Percentiles rank a stretch among this genome's conserved stretches.
Evolutionary conservation across 2,888 invertebrate species (phyloP).

Genomic region (Hirudinaria manillensis): DNA sequence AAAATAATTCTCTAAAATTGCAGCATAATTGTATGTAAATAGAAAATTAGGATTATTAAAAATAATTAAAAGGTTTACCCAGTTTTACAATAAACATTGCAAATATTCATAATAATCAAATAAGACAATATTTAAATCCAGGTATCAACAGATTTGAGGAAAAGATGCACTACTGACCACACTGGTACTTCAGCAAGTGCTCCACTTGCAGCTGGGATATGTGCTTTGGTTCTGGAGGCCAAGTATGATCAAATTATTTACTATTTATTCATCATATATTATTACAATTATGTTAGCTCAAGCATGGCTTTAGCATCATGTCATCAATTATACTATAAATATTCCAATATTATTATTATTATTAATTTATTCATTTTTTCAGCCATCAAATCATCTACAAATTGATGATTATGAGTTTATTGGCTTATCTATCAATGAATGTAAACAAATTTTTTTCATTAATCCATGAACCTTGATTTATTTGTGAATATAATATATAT

Average conservation of each 20-base stretch:
- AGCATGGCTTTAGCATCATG: neutral
- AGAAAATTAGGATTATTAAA: too few species aligned
- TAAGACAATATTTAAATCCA: slow-evolving; percentile 35
- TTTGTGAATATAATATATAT: too few species aligned
- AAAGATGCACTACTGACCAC: slow-evolving; percentile 70
- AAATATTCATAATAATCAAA: neutral
- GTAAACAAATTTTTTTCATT: too few species aligned
- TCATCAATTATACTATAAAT: neutral
- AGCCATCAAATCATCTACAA: too few species aligned
- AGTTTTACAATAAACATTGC: neutral
- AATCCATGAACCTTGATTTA: too few species aligned
- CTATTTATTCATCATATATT: neutral
- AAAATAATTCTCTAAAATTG: too few species aligned
- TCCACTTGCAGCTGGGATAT: slow-evolving; percentile 59
- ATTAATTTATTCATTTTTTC: neutral
- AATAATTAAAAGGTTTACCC: too few species aligned
- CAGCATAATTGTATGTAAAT: too few species aligned
- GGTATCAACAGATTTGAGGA: slow-evolving; percentile 84
- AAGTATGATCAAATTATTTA: slow-evolving; percentile 49
- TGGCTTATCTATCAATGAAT: too few species aligned
- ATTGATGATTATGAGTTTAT: too few species aligned
- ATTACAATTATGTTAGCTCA: neutral
- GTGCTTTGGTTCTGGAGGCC: slow-evolving; percentile 58
- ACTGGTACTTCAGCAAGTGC: slow-evolving; percentile 63
- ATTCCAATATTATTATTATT: neutral